Conservation (phyloP, 2,797 vertebrate species). For the Potorous gilbertii region DNA sequence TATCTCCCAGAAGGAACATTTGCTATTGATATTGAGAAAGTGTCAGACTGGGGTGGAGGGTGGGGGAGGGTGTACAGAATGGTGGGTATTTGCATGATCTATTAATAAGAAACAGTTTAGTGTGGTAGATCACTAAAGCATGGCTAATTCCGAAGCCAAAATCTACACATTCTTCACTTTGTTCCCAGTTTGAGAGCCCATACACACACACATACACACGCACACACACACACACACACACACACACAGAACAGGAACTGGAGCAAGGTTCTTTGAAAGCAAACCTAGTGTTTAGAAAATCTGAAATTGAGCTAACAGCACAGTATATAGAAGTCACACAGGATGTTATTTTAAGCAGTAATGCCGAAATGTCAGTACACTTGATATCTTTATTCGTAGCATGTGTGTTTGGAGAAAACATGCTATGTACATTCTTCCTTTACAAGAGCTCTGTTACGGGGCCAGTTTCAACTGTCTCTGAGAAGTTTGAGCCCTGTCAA, state of each 20-base stretch:
- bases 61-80: slow-evolving; percentile 51
- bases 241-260: slow-evolving; percentile 62
- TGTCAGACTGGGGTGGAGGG: slow-evolving; percentile 83
- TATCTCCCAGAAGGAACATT: slow-evolving; percentile 82
- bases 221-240: slow-evolving; percentile 42
- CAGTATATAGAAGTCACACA: slow-evolving; percentile 72
- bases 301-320: slow-evolving; percentile 76
- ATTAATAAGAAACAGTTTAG: slow-evolving; percentile 91
- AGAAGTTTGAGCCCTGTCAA: slow-evolving; percentile 56
- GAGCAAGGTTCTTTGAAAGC: slow-evolving; percentile 83
- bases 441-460: slow-evolving; percentile 44
- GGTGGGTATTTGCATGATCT: slow-evolving; percentile 85
- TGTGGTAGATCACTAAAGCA: slow-evolving; percentile 84
- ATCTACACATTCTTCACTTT: slow-evolving; percentile 85
- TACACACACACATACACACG: slow-evolving; percentile 66
- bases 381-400: slow-evolving; percentile 81
- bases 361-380: slow-evolving; percentile 75
- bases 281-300: slow-evolving; percentile 80
- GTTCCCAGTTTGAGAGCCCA: slow-evolving; percentile 80
- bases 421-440: slow-evolving; percentile 60
- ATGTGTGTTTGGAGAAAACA: slow-evolving; percentile 73
- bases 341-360: slow-evolving; percentile 81
- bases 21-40: slow-evolving; percentile 88
- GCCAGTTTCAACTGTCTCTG: slow-evolving; percentile 61
- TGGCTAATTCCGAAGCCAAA: slow-evolving; percentile 85